Evolutionary conservation across 2,888 invertebrate species (phyloP), one percentile per base, ranked within the genome.

Genomic region (Lasioglossum zephyrum): DNA sequence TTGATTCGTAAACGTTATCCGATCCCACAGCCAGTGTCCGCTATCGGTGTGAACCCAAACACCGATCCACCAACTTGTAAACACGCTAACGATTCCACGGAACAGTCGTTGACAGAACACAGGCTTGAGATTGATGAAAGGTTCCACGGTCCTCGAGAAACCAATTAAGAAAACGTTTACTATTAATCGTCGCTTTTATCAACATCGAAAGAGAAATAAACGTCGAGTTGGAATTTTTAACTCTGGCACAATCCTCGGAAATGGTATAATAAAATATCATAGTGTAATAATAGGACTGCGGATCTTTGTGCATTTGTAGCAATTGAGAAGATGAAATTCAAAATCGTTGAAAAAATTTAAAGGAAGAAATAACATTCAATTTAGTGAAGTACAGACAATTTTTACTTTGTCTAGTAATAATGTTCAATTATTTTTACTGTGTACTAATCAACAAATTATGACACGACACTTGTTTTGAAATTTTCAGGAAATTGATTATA

Each of bases 1-100:
- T 93, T 11, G 92, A 93, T 93, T 93, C 91, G 91, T 92, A 81
- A 93, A 92, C 91, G 89, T 92, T 92, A 93, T 92, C 92, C 92
- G 91, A 90, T 89, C 89, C 88, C 84, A 57, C 85, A 53, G 69
- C 26, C 69, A 74, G 78, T 80, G 74, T 75, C 63, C 73, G 80
- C 18, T 22, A 36, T 26, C 31, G 70, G 26, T 78, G 36, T 16
- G 31, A 63, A 69, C 49, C 44, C 70, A 22, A 80, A 77, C 60
- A 69, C 76, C 66, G 77, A 31, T 63, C 53, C 13, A 11, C 73
- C 22, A 73, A 16, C 77, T 31, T 31, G 77, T 44, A 76, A 73
- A 81, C 57, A 66, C n/a, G 41, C 49, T 16, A 60, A 44, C 70
- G 70, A 69, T 80, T 80, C 80, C 70, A 4, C 69, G 80, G 44